Evolutionary conservation across 1,140 invertebrate species (phyloP).

Genomic region (Atta cephalotes): DNA sequence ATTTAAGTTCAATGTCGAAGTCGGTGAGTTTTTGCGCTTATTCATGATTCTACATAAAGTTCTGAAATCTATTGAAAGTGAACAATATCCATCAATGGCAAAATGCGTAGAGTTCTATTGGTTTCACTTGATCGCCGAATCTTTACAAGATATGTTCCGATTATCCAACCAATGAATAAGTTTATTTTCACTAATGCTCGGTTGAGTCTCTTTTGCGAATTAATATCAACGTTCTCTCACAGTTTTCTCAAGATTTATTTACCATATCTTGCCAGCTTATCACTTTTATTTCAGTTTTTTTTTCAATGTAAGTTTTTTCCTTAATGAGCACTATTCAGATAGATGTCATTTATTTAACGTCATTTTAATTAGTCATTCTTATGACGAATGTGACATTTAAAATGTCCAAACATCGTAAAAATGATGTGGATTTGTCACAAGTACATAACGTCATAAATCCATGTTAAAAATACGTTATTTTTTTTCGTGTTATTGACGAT

Average conservation of each 20-base stretch:
- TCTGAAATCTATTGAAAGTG: background rate
- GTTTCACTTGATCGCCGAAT: background rate
- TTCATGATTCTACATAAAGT: background rate
- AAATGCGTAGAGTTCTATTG: background rate
- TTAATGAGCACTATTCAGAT: background rate
- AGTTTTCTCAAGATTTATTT: conserved; percentile 8
- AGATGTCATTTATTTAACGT: no score
- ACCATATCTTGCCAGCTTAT: background rate
- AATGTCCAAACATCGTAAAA: no score
- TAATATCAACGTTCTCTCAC: background rate
- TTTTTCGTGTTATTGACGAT: no score
- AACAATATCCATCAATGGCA: background rate
- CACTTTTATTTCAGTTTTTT: background rate
- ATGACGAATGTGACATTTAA: background rate
- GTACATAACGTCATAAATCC: no score
- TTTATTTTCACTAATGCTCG: background rate
- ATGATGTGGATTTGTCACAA: no score
- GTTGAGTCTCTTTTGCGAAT: background rate
- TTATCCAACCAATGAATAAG: background rate
- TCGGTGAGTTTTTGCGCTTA: background rate
- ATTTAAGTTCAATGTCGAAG: background rate
- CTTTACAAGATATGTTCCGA: conserved; percentile 19
- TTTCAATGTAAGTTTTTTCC: background rate
- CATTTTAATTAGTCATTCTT: no score
- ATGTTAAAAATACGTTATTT: no score